Evolutionary conservation across 2,113 vertebrate species (phyloP), one percentile per base, ranked within the genome.

Genomic region (Alectura lathami): DNA sequence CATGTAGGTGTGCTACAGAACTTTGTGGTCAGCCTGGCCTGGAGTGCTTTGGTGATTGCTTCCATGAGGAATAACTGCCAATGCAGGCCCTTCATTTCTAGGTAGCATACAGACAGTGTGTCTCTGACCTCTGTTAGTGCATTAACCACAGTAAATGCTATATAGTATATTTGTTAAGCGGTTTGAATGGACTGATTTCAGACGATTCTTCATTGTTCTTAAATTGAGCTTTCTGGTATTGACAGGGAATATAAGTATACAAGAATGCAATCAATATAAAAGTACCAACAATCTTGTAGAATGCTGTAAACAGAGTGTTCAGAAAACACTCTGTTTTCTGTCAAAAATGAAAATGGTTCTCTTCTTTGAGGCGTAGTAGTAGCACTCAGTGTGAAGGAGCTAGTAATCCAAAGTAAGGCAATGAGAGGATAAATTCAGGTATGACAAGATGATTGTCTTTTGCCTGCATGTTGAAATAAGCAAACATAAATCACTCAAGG

Each of bases 401-500:
- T 47, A 42, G 29, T 50, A 84, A 89, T 68, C 47, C 56, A 72
- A 62, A 86, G 32, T 6, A 77, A 21, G 30, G 60, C 23, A 77
- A 88, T 38, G 26, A 32, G 32, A 68, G 68, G 51, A 84, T 93
- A 91, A 89, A 93, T 89, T 83, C 50, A 66, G 9, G 34, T 77
- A 26, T 91, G 83, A 91, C 64, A 81, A 57, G 81, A 83, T 77
- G 76, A 92, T 91, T 88, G 76, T 45, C 45, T 94, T 86, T 94
- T 84, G 8, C 64, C 59, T 81, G 59, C 17, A 3, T 63, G 30
- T 77, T 91, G 50, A 62, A 78, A 70, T 34, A 83, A n/a, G 14
- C 59, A 77, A 88, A 88, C 21, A 74, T 77, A 88, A 93, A 92
- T 92, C 72, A 86, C 22, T 62, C 57, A 70, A 83, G 45, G 24